Percentiles rank a stretch among this genome's conserved stretches.
These are phyloP conservation scores for Pyrgilauda ruficollis DNA, from an alignment of 2,113 vertebrate species.

Conservation along the genomic window DNA sequence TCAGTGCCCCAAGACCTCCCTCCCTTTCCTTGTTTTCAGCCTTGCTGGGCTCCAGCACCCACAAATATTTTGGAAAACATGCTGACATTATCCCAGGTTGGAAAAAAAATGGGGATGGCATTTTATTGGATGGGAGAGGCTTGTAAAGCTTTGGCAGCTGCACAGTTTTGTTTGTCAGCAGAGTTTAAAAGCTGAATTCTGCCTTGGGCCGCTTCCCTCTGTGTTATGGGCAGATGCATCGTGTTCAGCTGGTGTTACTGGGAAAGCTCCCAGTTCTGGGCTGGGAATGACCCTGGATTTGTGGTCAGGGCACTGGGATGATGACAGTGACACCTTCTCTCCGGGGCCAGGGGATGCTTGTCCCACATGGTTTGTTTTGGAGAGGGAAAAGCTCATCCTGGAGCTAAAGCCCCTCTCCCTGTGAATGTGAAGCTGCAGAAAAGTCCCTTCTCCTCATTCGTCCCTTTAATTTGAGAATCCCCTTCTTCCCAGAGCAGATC, in stretches of 20 bases:
- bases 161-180: background rate
- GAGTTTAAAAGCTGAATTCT: background rate
- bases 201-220: background rate
- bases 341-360: background rate
- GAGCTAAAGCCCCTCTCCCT: background rate
- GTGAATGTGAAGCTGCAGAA: background rate
- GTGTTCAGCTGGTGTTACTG: rapidly evolving
- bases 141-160: background rate
- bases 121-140: background rate
- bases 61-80: rapidly evolving
- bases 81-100: background rate
- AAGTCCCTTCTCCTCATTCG: background rate
- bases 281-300: background rate
- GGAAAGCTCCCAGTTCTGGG: background rate
- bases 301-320: rapidly evolving
- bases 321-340: rapidly evolving
- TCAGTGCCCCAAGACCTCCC: background rate
- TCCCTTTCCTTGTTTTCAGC: background rate
- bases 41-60: background rate
- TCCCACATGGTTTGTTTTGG: rapidly evolving
- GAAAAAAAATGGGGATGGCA: rapidly evolving
- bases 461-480: background rate
- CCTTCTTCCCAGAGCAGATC: background rate
- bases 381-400: background rate
- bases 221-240: rapidly evolving